Percentiles rank a stretch among this genome's conserved stretches.
Conservation (phyloP, 2,797 vertebrate genomes). For the Propithecus deckenii region DNA sequence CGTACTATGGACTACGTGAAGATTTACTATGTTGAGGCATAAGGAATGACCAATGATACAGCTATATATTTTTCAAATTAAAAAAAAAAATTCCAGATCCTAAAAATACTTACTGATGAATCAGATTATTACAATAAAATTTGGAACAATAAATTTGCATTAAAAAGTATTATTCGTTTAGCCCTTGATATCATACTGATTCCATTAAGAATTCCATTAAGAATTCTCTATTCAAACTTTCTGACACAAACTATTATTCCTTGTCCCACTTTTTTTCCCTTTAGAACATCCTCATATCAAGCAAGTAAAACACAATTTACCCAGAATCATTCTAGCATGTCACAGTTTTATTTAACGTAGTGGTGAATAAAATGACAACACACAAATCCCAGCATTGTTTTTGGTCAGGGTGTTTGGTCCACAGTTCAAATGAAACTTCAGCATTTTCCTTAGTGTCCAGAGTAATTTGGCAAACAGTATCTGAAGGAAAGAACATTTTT, state of each 20-base stretch:
- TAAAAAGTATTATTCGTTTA: background rate
- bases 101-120: background rate
- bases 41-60: background rate
- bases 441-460: slow-evolving; percentile 64
- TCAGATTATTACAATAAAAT: background rate
- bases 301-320: slow-evolving; percentile 62
- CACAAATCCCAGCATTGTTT: slow-evolving; percentile 31
- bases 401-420: slow-evolving; percentile 37
- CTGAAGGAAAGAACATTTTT: slow-evolving; percentile 61
- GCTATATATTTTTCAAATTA: background rate
- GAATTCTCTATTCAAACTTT: slow-evolving; percentile 30
- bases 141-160: background rate
- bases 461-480: slow-evolving; percentile 70
- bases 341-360: slow-evolving; percentile 17
- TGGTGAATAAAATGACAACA: slow-evolving; percentile 42
- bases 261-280: background rate
- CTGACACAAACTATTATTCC: background rate
- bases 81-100: background rate
- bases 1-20: background rate
- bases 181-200: background rate
- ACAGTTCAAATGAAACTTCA: slow-evolving; percentile 64
- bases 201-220: background rate
- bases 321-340: slow-evolving; percentile 40
- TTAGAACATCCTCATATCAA: background rate
- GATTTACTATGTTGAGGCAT: background rate